Conservation (phyloP, 2,113 vertebrate species). For the Tringa solitaria region DNA sequence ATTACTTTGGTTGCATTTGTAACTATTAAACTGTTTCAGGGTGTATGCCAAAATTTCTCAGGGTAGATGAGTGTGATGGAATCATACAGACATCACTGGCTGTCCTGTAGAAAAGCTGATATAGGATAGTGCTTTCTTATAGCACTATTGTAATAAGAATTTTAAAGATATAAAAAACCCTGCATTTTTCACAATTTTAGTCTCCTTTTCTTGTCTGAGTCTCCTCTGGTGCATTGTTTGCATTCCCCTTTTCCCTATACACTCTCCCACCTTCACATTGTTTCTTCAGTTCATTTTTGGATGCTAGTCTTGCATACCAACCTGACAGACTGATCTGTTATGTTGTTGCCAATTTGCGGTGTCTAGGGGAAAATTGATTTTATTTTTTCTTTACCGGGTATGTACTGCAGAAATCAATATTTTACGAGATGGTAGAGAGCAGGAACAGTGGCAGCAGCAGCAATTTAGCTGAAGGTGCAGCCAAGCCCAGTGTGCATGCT, state of each 20-base stretch:
- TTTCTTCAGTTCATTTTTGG: neutral
- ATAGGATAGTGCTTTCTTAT: neutral
- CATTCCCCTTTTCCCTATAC: neutral
- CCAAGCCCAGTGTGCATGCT: neutral
- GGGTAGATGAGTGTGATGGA: neutral
- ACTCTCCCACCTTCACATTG: neutral
- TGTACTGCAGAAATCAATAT: conserved; percentile 20
- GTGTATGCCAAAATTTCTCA: neutral
- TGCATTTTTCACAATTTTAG: neutral
- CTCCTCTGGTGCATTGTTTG: neutral
- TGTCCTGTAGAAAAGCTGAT: neutral
- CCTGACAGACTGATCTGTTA: neutral
- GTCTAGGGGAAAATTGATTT: neutral
- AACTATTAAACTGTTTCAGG: neutral
- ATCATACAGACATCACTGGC: neutral
- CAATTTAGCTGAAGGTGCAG: conserved; percentile 3
- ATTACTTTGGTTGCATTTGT: neutral
- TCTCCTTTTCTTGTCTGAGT: neutral
- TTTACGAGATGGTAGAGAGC: conserved; percentile 13
- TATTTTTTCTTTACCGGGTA: neutral
- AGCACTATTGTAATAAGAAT: neutral
- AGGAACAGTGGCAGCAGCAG: neutral
- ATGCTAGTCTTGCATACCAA: neutral
- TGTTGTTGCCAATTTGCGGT: conserved; percentile 11
- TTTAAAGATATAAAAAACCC: neutral